Conservation (phyloP, 2,113 vertebrate species). For the Stegastes partitus region DNA sequence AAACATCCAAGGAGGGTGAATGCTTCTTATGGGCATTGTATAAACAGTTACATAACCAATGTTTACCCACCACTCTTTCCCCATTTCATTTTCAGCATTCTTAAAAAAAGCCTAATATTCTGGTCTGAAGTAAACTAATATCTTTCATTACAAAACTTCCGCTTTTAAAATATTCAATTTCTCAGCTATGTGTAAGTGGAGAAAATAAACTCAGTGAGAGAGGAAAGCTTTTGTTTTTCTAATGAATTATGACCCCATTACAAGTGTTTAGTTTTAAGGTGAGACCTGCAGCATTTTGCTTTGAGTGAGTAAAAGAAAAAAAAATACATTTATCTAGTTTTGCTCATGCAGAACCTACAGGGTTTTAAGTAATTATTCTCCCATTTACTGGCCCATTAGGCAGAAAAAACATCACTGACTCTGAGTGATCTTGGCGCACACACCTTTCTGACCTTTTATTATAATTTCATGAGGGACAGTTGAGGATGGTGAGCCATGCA, state of each 20-base stretch:
- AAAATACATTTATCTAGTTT: constrained; percentile 40
- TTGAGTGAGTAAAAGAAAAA: constrained; percentile 25
- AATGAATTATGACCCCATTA: constrained; percentile 63
- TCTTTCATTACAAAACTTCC: constrained; percentile 52
- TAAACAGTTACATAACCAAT: constrained; percentile 4
- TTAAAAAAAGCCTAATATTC: constrained; percentile 42
- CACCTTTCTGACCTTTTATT: constrained; percentile 28
- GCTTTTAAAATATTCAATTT: constrained; percentile 31
- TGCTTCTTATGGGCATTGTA: too few relatives aligned
- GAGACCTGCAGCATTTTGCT: constrained; percentile 31
- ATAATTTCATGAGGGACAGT: constrained; percentile 25
- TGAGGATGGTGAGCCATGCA: constrained; percentile 17
- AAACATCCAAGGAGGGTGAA: too few relatives aligned
- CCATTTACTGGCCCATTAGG: constrained; percentile 49
- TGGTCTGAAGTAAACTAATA: constrained; percentile 31
- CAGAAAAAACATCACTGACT: constrained; percentile 52
- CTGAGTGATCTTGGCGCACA: constrained; percentile 34
- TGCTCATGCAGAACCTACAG: constrained; percentile 45
- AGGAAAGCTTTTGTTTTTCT: constrained; percentile 38
- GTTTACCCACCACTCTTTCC: constrained; percentile 13
- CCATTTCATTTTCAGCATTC: constrained; percentile 37
- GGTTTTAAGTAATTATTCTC: constrained; percentile 60
- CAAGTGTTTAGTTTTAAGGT: constrained; percentile 39
- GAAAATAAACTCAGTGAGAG: constrained; percentile 21
- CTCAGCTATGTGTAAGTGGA: neutral